These are phyloP conservation scores for Myiothlypis chrysogaster DNA, from an alignment of 2,797 vertebrate genomes.

Conservation along the genomic window DNA sequence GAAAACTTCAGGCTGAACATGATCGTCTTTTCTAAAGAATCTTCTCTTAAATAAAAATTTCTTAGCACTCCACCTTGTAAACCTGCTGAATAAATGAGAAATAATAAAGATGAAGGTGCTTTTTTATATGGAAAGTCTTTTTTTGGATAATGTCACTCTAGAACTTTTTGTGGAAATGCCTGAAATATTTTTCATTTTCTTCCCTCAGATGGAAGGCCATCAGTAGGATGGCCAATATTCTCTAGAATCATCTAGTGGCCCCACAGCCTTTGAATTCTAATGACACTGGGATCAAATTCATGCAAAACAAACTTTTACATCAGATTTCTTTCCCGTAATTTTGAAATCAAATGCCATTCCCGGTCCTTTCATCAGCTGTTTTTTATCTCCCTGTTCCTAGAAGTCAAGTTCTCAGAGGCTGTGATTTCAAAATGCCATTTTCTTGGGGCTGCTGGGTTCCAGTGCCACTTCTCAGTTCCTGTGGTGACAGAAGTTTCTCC, in stretches of 20 bases:
- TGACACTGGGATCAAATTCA: neutral
- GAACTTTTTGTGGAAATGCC: neutral
- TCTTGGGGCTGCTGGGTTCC: neutral
- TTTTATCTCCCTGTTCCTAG: conserved; percentile 20
- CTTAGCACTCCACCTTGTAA: neutral
- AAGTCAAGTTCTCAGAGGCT: neutral
- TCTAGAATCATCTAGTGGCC: neutral
- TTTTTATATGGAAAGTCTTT: neutral
- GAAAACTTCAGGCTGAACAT: neutral
- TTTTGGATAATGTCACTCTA: neutral
- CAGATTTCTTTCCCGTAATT: neutral
- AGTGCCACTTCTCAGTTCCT: neutral
- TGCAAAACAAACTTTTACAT: neutral
- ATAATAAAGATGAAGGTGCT: neutral
- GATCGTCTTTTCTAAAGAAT: neutral
- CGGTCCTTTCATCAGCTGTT: neutral
- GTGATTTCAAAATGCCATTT: conserved; percentile 38
- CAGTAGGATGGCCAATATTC: neutral
- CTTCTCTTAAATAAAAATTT: neutral
- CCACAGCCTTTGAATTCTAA: neutral
- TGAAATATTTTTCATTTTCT: neutral
- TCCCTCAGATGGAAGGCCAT: neutral
- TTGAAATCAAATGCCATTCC: neutral
- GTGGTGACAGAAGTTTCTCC: neutral
- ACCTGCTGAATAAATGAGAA: neutral